These are phyloP conservation scores for Cricetomys ansorgei DNA, from an alignment of 2,113 vertebrate genomes.

Conservation along the genomic window DNA sequence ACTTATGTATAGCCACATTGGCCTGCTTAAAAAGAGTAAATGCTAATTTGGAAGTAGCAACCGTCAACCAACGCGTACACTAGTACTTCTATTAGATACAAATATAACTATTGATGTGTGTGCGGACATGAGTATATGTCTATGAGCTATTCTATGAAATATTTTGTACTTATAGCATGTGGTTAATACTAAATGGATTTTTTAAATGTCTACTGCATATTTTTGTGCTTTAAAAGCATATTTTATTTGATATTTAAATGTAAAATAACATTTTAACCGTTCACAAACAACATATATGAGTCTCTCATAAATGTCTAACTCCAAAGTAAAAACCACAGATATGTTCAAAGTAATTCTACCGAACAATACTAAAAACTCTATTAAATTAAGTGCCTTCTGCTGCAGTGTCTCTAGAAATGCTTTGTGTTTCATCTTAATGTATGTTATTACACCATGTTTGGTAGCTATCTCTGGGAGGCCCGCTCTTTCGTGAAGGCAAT, in stretches of 20 bases:
- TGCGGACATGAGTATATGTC: background rate
- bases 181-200: background rate
- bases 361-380: background rate
- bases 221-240: background rate
- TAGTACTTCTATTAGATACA: background rate
- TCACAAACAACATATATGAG: background rate
- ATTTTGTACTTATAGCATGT: background rate
- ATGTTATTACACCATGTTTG: too few relatives aligned
- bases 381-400: background rate
- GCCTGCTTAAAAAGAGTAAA: constrained; percentile 62
- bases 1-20: constrained; percentile 67
- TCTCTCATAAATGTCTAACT: background rate
- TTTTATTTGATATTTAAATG: background rate
- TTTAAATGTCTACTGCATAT: background rate
- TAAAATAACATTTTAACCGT: background rate
- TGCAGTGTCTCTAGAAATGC: background rate
- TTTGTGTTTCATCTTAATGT: too few relatives aligned
- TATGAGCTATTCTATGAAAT: background rate
- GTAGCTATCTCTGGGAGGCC: too few relatives aligned
- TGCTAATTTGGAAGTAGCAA: constrained; percentile 28
- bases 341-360: background rate
- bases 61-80: background rate
- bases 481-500: too few relatives aligned
- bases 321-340: background rate
- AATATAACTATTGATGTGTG: background rate